Evolutionary conservation across 1,140 invertebrate genomes (phyloP).

Genomic region (Hyposmocoma kahamanoa): DNA sequence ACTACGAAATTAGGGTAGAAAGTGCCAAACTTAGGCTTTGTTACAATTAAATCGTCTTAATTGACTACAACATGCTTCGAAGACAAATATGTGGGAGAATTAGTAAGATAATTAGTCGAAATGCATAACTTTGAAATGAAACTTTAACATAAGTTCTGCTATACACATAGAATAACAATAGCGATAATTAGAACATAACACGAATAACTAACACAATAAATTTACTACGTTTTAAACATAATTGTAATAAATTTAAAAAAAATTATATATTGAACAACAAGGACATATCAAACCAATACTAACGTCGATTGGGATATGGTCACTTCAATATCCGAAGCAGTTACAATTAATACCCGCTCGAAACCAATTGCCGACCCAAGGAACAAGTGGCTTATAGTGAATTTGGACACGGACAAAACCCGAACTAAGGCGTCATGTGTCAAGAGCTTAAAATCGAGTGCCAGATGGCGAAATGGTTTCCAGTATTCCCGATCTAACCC

Average conservation of each 20-base stretch:
- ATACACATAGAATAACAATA: no score
- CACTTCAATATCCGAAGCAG: conserved; percentile 32
- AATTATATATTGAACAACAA: no score
- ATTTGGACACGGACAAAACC: conserved; percentile 14
- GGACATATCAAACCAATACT: background rate
- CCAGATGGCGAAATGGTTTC: conserved; percentile 5
- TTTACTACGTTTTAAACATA: background rate
- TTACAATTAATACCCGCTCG: conserved; percentile 47
- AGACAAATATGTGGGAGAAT: no score
- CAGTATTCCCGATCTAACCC: conserved; percentile 32
- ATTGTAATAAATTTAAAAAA: no score
- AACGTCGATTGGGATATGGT: conserved; percentile 10
- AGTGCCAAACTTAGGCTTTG: background rate
- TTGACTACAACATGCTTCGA: background rate
- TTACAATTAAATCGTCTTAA: background rate
- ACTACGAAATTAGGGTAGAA: background rate
- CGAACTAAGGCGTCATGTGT: conserved; percentile 13
- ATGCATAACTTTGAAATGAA: no score
- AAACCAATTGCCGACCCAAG: conserved; percentile 29
- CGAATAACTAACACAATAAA: no score
- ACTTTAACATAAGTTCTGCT: no score
- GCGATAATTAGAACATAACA: no score
- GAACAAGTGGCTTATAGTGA: conserved; percentile 21
- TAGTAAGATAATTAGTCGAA: no score
- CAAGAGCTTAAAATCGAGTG: conserved; percentile 24